Conservation (phyloP, 1,140 invertebrate species). For the Heliconius nattereri region DNA sequence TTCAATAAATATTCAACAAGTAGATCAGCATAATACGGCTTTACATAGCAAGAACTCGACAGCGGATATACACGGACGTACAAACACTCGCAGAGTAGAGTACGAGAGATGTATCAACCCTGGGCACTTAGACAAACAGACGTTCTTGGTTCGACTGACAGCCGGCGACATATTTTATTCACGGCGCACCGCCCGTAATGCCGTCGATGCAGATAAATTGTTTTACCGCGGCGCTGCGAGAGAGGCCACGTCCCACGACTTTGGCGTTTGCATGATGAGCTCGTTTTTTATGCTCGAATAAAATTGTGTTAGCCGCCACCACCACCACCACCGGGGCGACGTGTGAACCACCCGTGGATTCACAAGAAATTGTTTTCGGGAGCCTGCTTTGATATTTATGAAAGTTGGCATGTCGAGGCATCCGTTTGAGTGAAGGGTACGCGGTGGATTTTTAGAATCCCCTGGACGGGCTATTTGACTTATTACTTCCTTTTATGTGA, state of each 20-base stretch:
- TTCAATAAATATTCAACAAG: neutral
- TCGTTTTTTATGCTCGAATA: constrained; percentile 79
- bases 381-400: constrained; percentile 79
- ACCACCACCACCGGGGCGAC: constrained; percentile 46
- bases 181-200: constrained; percentile 72
- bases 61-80: neutral
- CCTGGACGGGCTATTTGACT: constrained; percentile 48
- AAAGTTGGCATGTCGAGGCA: constrained; percentile 65
- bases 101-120: constrained; percentile 44
- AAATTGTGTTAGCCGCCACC: constrained; percentile 77
- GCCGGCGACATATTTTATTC: constrained; percentile 80
- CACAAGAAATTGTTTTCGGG: constrained; percentile 73
- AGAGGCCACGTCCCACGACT: constrained; percentile 70
- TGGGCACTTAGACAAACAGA: constrained; percentile 48
- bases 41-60: neutral
- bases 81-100: constrained; percentile 24
- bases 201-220: constrained; percentile 81
- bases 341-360: constrained; percentile 65
- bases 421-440: constrained; percentile 69
- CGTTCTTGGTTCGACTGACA: constrained; percentile 67
- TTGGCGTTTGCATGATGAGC: constrained; percentile 79
- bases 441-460: constrained; percentile 57
- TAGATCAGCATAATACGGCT: neutral
- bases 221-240: constrained; percentile 74
- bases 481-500: constrained; percentile 43